Conservation (phyloP, 1,140 invertebrate species). For the Physella acuta region DNA sequence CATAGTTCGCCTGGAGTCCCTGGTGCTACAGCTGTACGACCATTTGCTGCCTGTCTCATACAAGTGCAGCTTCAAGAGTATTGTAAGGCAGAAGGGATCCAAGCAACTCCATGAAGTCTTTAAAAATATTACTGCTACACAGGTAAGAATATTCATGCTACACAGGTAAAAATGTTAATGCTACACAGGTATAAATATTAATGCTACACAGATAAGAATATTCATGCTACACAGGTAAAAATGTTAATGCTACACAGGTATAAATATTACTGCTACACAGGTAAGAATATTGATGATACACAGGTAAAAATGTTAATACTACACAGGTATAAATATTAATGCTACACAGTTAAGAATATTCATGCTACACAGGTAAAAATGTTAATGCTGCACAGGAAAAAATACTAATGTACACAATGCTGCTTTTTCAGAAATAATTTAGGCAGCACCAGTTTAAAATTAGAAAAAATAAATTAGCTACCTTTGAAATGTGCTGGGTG, state of each 20-base stretch:
- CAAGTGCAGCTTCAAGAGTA: not conserved
- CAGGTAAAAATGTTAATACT: too few species aligned
- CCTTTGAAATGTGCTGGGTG: too few species aligned
- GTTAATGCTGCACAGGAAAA: too few species aligned
- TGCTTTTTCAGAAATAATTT: too few species aligned
- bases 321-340: constrained; percentile 3
- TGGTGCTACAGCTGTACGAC: constrained; percentile 23
- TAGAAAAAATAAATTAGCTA: too few species aligned
- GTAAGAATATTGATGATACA: too few species aligned
- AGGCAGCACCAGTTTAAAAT: too few species aligned
- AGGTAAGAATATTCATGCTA: constrained; percentile 13
- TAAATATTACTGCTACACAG: constrained; percentile 8
- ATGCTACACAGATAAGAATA: constrained; percentile 10
- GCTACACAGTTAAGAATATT: constrained; percentile 10
- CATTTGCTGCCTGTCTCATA: constrained; percentile 6
- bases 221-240: too few species aligned
- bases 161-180: too few species aligned
- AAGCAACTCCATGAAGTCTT: constrained; percentile 12
- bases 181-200: constrained; percentile 4
- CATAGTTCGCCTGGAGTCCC: constrained; percentile 1
- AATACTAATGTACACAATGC: too few species aligned
- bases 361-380: too few species aligned
- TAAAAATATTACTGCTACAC: constrained; percentile 6
- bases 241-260: too few species aligned
- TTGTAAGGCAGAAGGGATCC: constrained; percentile 14